Percentiles rank a stretch among this genome's conserved stretches.
Evolutionary conservation across 23 tunicate species (phyloP).

Genomic region (Halocynthia roretzi): DNA sequence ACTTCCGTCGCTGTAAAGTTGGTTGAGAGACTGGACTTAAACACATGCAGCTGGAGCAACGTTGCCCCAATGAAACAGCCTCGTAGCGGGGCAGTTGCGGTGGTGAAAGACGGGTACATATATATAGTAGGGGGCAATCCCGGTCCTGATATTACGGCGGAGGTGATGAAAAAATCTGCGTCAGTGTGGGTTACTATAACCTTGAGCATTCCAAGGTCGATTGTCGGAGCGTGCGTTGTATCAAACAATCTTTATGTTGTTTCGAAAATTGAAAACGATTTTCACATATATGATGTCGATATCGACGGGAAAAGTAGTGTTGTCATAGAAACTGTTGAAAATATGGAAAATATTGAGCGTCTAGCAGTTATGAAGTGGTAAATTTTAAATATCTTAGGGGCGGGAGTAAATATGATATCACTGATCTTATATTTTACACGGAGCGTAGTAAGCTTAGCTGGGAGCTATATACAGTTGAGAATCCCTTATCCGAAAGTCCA

Average conservation of each 20-base stretch:
- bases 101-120: constrained; percentile 19
- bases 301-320: too few species aligned
- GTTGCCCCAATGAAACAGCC: constrained; percentile 18
- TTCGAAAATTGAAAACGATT: background rate
- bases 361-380: too few species aligned
- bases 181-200: constrained; percentile 12
- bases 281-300: too few species aligned
- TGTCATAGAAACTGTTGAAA: too few species aligned
- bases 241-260: constrained; percentile 7
- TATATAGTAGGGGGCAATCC: constrained; percentile 16
- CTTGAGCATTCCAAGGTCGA: constrained; percentile 1
- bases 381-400: too few species aligned
- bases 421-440: too few species aligned
- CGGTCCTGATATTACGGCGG: constrained; percentile 10
- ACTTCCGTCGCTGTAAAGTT: constrained; percentile 17
- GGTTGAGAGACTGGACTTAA: background rate
- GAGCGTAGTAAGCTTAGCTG: too few species aligned
- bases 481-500: too few species aligned
- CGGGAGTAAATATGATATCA: too few species aligned
- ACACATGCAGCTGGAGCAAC: constrained; percentile 14
- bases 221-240: constrained; percentile 3
- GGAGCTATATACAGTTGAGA: too few species aligned
- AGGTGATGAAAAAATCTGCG: constrained; percentile 7
- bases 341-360: too few species aligned
- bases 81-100: constrained; percentile 6